Percentiles rank a stretch among this genome's conserved stretches.
These are phyloP conservation scores for Zygogramma bicolorata DNA, from an alignment of 2,888 invertebrate species.

Conservation along the genomic window DNA sequence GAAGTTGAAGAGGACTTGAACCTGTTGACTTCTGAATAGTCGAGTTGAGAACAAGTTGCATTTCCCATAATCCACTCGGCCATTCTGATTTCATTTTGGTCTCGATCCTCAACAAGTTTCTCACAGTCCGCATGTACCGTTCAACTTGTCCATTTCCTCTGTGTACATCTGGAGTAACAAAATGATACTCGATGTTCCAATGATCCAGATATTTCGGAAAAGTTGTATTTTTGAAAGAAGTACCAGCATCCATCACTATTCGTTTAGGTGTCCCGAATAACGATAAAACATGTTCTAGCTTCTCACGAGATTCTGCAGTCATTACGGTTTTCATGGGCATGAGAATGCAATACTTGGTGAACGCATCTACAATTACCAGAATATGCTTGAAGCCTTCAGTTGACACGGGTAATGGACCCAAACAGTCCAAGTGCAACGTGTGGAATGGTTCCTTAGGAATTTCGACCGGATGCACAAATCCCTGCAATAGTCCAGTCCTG, in stretches of 20 bases:
- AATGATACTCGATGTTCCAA: no score
- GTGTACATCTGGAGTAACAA: no score
- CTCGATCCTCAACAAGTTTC: constrained; percentile 42
- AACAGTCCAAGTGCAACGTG: constrained; percentile 35
- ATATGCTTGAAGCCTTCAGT: constrained; percentile 21
- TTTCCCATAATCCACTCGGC: constrained; percentile 45
- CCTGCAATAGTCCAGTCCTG: constrained; percentile 17
- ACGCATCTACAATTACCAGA: neutral
- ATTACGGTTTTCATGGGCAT: constrained; percentile 38
- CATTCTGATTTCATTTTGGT: no score
- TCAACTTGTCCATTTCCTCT: constrained; percentile 46
- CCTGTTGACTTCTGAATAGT: constrained; percentile 47
- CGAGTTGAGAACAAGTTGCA: constrained; percentile 43
- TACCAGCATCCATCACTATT: constrained; percentile 36
- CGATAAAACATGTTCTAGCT: no score
- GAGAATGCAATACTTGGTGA: no score
- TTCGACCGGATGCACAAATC: constrained; percentile 2
- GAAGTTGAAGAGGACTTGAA: constrained; percentile 40
- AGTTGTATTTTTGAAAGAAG: constrained; percentile 38
- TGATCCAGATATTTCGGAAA: constrained; percentile 43
- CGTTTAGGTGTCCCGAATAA: no score
- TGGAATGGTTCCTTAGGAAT: constrained; percentile 18
- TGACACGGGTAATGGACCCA: no score
- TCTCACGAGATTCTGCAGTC: no score
- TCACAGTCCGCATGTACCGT: constrained; percentile 47